These are phyloP conservation scores for Probosciger aterrimus DNA, from an alignment of 2,113 vertebrate genomes.

Conservation along the genomic window DNA sequence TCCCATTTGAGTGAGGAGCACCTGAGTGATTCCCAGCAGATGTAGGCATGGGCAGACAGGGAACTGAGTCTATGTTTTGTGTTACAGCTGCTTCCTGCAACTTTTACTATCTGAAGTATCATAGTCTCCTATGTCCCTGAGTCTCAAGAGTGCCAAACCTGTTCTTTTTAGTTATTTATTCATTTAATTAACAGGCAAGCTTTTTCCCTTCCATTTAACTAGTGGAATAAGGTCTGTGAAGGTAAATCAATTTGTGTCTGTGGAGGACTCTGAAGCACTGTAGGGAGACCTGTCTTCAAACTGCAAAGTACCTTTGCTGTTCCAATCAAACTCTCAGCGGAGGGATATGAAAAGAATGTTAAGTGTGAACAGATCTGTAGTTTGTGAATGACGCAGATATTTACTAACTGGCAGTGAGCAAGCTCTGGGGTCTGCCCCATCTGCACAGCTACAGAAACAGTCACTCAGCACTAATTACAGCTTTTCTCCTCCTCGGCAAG, in stretches of 20 bases:
- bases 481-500: neutral
- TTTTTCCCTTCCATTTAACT: conserved; percentile 17
- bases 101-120: neutral
- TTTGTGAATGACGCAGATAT: neutral
- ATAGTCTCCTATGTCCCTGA: neutral
- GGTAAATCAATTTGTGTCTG: conserved; percentile 27
- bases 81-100: neutral
- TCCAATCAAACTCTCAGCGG: neutral
- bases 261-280: neutral
- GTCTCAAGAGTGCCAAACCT: neutral
- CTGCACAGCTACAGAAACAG: neutral
- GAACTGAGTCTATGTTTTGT: neutral
- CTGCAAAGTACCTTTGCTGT: neutral
- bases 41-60: neutral
- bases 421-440: neutral
- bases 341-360: neutral
- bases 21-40: neutral
- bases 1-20: neutral
- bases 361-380: conserved; percentile 20
- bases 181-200: neutral
- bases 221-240: neutral
- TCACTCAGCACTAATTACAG: conserved; percentile 5
- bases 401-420: neutral
- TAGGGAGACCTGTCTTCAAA: neutral
- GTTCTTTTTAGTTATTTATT: neutral